Percentiles rank a stretch among this genome's conserved stretches.
Evolutionary conservation across 1,140 invertebrate genomes (phyloP).

Genomic region (Drosophila setifemur): DNA sequence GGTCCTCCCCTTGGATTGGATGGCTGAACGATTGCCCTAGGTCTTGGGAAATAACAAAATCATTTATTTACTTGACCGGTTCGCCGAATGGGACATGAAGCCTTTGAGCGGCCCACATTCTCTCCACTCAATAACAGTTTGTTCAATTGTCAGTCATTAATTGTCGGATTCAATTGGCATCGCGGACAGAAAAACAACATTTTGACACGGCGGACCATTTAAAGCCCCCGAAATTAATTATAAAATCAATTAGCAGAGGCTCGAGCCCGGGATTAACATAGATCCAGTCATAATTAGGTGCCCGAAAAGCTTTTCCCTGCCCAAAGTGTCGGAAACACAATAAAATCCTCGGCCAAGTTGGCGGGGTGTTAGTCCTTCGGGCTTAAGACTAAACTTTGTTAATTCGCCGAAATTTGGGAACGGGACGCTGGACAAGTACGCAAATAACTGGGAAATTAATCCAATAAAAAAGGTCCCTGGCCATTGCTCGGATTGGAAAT

Average conservation of each 20-base stretch:
- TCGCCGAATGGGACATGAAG: neutral
- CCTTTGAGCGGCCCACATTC: slow-evolving; percentile 2
- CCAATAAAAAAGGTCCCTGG: slow-evolving; percentile 20
- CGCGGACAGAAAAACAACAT: neutral
- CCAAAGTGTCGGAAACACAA: slow-evolving; percentile 19
- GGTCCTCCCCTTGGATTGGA: too few species aligned
- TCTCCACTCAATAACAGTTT: neutral
- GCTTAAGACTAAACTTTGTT: slow-evolving; percentile 53
- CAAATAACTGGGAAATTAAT: slow-evolving; percentile 41
- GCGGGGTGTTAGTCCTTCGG: slow-evolving; percentile 34
- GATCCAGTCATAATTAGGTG: slow-evolving; percentile 76
- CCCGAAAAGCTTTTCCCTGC: slow-evolving; percentile 46
- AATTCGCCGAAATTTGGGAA: slow-evolving; percentile 42
- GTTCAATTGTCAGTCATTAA: slow-evolving; percentile 44
- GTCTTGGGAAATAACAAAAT: slow-evolving; percentile 35
- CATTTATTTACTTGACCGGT: slow-evolving; percentile 32
- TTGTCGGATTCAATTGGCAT: slow-evolving; percentile 13
- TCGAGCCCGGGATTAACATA: slow-evolving; percentile 50
- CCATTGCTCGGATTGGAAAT: neutral
- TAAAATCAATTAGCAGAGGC: slow-evolving; percentile 66
- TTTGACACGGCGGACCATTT: slow-evolving; percentile 25
- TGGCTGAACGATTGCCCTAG: neutral
- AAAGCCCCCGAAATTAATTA: slow-evolving; percentile 70
- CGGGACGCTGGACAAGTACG: too few species aligned
- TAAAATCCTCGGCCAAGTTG: slow-evolving; percentile 43